Conservation (phyloP, 2,113 vertebrate genomes). For the Raphicerus campestris region DNA sequence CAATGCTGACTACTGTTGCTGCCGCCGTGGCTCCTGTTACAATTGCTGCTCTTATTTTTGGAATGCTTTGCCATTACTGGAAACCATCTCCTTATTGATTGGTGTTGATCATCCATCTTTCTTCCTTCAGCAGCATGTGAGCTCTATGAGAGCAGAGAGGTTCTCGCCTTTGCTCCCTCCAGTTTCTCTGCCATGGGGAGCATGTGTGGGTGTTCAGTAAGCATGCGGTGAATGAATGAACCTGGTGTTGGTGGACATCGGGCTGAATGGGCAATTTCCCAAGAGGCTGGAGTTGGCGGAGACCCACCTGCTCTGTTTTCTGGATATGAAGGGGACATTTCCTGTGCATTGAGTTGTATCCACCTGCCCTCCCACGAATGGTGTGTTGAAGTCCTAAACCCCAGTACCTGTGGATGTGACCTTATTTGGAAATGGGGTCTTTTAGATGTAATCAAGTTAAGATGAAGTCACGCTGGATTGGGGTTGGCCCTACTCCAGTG, state of each 20-base stretch:
- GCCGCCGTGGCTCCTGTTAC: accelerated
- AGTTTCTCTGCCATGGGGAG: background rate
- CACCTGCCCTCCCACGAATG: background rate
- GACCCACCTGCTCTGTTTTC: background rate
- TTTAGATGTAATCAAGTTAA: background rate
- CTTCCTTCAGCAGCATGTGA: background rate
- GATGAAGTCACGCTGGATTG: background rate
- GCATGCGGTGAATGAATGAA: too few relatives aligned
- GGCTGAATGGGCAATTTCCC: background rate
- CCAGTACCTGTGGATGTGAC: background rate
- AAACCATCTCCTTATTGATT: background rate
- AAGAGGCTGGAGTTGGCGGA: background rate
- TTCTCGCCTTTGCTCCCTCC: background rate
- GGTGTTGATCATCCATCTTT: background rate
- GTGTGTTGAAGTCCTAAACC: background rate
- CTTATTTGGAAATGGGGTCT: background rate
- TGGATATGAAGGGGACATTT: background rate
- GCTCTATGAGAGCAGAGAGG: accelerated
- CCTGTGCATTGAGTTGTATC: background rate
- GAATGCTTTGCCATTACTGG: accelerated
- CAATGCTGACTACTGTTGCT: accelerated
- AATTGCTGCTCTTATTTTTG: accelerated
- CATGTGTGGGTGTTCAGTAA: background rate
- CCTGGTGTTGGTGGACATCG: background rate
- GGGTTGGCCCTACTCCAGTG: too few relatives aligned